Evolutionary conservation across 2,888 invertebrate genomes (phyloP), one percentile per base, ranked within the genome.

Genomic region (Volucella bombylans): DNA sequence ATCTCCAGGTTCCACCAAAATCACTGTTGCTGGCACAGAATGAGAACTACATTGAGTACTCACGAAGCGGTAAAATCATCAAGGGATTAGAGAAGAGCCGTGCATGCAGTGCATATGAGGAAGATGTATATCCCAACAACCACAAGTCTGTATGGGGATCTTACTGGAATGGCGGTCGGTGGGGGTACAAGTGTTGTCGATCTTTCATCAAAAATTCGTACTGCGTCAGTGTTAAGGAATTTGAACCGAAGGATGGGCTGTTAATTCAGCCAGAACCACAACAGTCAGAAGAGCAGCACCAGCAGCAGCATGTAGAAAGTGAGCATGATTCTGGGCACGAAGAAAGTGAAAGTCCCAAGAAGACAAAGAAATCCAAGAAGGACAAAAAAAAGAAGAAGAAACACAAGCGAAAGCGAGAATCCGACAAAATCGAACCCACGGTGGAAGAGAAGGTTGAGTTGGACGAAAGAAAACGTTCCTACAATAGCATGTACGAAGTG

Each of bases 151-250:
- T 99, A 8, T 99, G 97, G 97, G 99, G 99, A 4, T 99, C 99
- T 0, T 98, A 94, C 91, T 99, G 99, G 99, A 94, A 94, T 87
- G 95, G 95, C 65, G 98, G 98, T 0, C 94, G 94, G 82, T 99
- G 99, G 99, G 99, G 99, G 0, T 99, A 95, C 92, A 96, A 96
- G 89, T 99, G 99, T 89, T 99, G 99, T 91, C 96, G 98, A 90
- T 97, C 97, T 0, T 95, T 96, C 86, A 94, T 99, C 54, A 89
- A 90, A 78, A 91, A 91, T 72, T 91, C 91, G 0, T 91, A 91
- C 67, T 91, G 90, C 62, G 89, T 90, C 23, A 90, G 86, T 81
- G 88, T 87, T 87, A 90, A 88, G 67, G 89, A 88, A 18, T 88
- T 87, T 1, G 90, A 89, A 62, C 6, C 83, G 1, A 38, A 11